Evolutionary conservation across 2,797 vertebrate genomes (phyloP), one percentile per base, ranked within the genome.

Genomic region (Mus spretus): DNA sequence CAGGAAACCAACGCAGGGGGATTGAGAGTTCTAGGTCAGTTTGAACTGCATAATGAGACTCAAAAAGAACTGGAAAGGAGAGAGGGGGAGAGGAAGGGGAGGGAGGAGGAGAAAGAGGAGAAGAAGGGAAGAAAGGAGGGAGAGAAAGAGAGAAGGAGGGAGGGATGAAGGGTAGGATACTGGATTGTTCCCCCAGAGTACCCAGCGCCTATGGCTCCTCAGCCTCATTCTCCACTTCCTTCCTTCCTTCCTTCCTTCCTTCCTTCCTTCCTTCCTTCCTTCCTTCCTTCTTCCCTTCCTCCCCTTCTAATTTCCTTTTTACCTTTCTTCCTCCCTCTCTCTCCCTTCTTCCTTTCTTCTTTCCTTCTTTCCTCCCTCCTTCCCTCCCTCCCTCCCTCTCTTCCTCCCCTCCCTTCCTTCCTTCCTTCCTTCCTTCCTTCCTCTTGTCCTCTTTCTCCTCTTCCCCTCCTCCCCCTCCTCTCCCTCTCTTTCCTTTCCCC

Each of bases 341-440:
- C 17, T 3, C 20, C 3, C 4, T 22, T 0, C 1, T 8, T 53
- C 34, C 13, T 11, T 31, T 6, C 1, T 11, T 20, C 7, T 4
- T 8, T 24, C 6, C 11, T 61, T 8, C 7, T 28, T 31, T 2
- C 11, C 40, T 6, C 10, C 1, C 3, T 5, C 13, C 24, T 13
- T n/a, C n/a, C 4, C 14, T 40, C 1, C 17, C 3, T n/a, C 2
- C 20, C 14, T 14, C 6, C 28, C 14, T 15, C 6, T 7, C 26
- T 8, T 19, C 14, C 26, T 3, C 4, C 9, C 59, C 1, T 37
- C 3, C 14, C 7, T 34, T 20, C 19, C 44, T 24, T 26, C 47
- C 6, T 26, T 53, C 3, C 7, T 17, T 11, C 28, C 7, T 28
- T 19, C 17, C 26, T 4, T 2, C n/a, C 59, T 31, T 31, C 40